These are phyloP conservation scores for Castor canadensis DNA, from an alignment of 2,113 vertebrate genomes.

Conservation along the genomic window DNA sequence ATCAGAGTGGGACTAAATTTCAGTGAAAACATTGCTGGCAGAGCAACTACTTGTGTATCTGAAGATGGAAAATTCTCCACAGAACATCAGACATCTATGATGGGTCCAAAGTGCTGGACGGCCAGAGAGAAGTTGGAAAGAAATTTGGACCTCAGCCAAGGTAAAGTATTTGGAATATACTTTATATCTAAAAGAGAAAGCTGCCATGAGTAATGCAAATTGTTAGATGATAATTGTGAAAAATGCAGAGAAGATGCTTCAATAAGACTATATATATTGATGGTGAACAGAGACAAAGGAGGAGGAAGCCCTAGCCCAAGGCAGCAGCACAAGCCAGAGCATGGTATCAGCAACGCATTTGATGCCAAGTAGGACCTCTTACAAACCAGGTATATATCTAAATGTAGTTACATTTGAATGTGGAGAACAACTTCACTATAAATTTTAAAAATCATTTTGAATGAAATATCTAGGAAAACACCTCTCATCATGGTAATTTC, in stretches of 20 bases:
- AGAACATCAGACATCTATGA: not conserved
- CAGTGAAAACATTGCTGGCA: not conserved
- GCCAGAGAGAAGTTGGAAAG: not conserved
- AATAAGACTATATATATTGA: not conserved
- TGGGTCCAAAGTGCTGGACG: not conserved
- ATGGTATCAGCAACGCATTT: not conserved
- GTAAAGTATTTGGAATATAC: not conserved
- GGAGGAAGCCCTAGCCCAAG: not conserved
- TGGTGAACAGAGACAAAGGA: not conserved
- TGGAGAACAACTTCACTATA: not conserved
- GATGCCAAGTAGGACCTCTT: not conserved
- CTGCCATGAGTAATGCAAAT: not conserved
- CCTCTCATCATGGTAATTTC: not conserved
- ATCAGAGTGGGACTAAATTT: not conserved
- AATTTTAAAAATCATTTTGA: not conserved
- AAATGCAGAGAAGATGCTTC: not conserved
- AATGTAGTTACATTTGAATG: not conserved
- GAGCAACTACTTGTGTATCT: not conserved
- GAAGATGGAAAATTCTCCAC: not conserved
- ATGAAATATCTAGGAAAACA: not conserved
- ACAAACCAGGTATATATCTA: too few relatives aligned
- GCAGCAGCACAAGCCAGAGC: not conserved
- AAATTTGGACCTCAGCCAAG: not conserved
- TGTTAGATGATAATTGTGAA: not conserved
- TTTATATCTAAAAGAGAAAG: not conserved